Base-by-base conservation (phyloP, 2,113 vertebrate genomes). In the Cardinalis cardinalis region DNA sequence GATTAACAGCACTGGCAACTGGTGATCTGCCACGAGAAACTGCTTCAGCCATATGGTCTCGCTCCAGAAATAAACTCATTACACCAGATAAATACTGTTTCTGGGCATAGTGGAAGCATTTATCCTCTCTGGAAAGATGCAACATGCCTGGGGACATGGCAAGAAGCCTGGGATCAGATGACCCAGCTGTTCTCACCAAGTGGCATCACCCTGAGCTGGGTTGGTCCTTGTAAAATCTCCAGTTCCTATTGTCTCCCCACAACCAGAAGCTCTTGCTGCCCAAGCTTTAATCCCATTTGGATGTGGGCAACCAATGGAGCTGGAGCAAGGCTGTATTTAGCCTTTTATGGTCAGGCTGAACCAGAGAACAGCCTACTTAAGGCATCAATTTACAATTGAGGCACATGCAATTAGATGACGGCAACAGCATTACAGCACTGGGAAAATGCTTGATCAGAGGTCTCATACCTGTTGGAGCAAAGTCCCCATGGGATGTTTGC, bases 381-480 rank as follows among this genome's bases (percentile, higher is more conserved):
- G 25, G 38, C 74, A 52, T 70, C 81, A 38, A 38, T 38, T 38
- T 38, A 66, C 51, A 59, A 4, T 0, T 9, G 10, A 87, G 73
- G 55, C 63, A n/a, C 31, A 15, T 17, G 74, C 83, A 94, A 95
- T 95, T 95, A 95, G 90, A 89, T 92, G 95, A 95, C 46, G 0
- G 63, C 63, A 94, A 40, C 36, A 18, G 7, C 41, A 93, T 90
- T 90, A 93, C 88, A 89, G 61, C 80, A 74, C 1, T 63, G 81
- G 80, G 90, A 76, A 88, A 63, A 46, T 0, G 36, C 61, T 88
- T 34, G 43, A 52, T 87, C 71, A 73, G 38, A 91, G 74, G n/a
- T 59, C 87, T 64, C 40, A 5, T 83, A 85, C 89, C 71, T 93
- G 91, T 91, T 74, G 52, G 74, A 93, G 79, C 84, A 91, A 76